These are phyloP conservation scores for Chaunax sp. DNA, from an alignment of 2,797 vertebrate genomes.

Conservation along the genomic window DNA sequence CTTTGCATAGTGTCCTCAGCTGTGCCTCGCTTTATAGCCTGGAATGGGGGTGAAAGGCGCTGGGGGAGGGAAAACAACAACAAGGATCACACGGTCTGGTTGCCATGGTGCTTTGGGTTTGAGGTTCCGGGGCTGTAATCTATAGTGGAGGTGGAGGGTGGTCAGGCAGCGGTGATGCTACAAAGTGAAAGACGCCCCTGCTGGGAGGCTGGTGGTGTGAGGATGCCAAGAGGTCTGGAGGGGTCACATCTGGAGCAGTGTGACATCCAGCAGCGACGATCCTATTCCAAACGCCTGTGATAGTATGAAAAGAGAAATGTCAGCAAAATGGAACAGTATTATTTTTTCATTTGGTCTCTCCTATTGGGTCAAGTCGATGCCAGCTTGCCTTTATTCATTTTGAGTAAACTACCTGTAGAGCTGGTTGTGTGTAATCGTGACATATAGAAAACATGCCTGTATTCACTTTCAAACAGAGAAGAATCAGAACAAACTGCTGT, in stretches of 20 bases:
- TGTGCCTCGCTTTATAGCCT: constrained; percentile 23
- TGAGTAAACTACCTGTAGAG: no score
- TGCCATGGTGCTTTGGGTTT: constrained; percentile 33
- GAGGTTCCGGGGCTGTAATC: constrained; percentile 51
- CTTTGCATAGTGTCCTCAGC: constrained; percentile 43
- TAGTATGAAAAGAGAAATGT: constrained; percentile 24
- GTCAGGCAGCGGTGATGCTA: constrained; percentile 45
- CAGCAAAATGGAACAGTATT: constrained; percentile 15
- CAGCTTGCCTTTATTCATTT: no score
- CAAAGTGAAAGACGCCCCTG: constrained; percentile 66
- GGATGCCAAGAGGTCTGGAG: constrained; percentile 47
- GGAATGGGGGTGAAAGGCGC: not conserved
- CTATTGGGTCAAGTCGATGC: no score
- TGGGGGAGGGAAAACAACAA: constrained; percentile 36
- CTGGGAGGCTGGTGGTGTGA: constrained; percentile 49
- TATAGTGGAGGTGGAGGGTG: constrained; percentile 41
- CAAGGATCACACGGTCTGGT: constrained; percentile 47
- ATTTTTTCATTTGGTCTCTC: not conserved
- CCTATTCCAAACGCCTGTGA: constrained; percentile 34
- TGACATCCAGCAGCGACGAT: constrained; percentile 27
- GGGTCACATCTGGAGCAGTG: constrained; percentile 58
- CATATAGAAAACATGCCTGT: no score
- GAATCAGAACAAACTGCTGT: no score
- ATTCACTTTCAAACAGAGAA: no score
- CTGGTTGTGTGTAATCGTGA: no score